Conservation (phyloP, 1,140 invertebrate genomes). For the Homarus americanus region DNA sequence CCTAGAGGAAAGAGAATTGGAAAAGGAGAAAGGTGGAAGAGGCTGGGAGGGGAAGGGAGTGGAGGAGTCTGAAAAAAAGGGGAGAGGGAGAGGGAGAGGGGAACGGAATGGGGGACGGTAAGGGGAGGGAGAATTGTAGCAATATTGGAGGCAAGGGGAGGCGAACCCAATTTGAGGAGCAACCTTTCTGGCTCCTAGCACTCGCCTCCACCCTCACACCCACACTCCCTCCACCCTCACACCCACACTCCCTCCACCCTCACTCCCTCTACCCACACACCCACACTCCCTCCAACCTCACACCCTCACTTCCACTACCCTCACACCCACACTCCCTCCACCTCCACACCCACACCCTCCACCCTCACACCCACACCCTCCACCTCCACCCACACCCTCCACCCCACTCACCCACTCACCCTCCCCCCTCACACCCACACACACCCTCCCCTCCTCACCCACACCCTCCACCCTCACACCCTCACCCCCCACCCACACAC, state of each 20-base stretch:
- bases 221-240: neutral
- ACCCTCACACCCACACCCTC: too few species aligned
- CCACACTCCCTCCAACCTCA: neutral
- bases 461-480: too few species aligned
- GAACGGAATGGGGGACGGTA: neutral
- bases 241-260: neutral
- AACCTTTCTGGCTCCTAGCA: too few species aligned
- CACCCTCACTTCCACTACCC: too few species aligned
- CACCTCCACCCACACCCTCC: too few species aligned
- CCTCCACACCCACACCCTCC: too few species aligned
- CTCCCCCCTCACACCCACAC: too few species aligned
- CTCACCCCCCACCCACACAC: too few species aligned
- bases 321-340: neutral
- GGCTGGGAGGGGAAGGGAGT: neutral
- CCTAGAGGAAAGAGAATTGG: neutral
- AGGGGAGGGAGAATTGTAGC: neutral
- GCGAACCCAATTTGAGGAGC: constrained; percentile 4
- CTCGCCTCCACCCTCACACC: too few species aligned
- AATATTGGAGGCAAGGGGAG: neutral
- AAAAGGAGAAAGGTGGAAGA: too few species aligned
- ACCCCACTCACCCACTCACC: too few species aligned
- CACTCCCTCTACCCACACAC: neutral
- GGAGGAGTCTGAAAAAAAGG: neutral
- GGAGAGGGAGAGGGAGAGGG: neutral
- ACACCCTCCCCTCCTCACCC: too few species aligned